Evolutionary conservation across 2,888 invertebrate species (phyloP).

Genomic region (Dasysyrphus albostriatus): DNA sequence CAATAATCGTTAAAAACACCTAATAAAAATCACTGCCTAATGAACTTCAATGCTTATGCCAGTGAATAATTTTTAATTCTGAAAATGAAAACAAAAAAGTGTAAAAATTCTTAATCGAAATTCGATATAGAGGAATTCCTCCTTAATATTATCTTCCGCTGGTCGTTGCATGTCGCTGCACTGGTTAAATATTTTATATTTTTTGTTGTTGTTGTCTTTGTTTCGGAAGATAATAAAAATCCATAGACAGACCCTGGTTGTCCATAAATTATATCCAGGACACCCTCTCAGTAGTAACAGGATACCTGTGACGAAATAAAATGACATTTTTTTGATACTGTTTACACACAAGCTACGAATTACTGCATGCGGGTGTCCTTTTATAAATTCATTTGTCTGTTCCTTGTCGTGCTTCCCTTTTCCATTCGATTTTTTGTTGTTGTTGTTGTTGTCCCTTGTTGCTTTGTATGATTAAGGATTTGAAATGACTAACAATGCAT

Average conservation of each 20-base stretch:
- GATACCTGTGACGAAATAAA: conserved; percentile 66
- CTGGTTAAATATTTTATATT: not conserved
- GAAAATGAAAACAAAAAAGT: conserved; percentile 18
- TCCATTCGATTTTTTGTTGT: conserved; percentile 9
- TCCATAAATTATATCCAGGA: conserved; percentile 59
- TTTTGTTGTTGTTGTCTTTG: not conserved
- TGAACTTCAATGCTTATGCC: conserved; percentile 39
- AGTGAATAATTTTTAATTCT: conserved; percentile 12
- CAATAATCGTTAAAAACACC: conserved; percentile 52
- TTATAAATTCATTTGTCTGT: conserved; percentile 5
- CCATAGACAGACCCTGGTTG: not conserved
- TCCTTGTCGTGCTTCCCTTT: conserved; percentile 66
- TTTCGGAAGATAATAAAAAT: conserved; percentile 40
- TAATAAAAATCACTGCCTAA: conserved; percentile 60
- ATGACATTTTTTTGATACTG: conserved; percentile 64
- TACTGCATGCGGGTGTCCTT: conserved; percentile 75
- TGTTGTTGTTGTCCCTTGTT: not conserved
- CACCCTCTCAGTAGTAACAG: conserved; percentile 46
- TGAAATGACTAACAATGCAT: conserved; percentile 70
- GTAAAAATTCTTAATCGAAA: conserved; percentile 20
- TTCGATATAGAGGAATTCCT: conserved; percentile 58
- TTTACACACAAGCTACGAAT: conserved; percentile 75
- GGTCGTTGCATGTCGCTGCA: not conserved
- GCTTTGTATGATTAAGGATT: conserved; percentile 67
- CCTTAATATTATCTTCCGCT: conserved; percentile 42